phyloP scores from a whole-genome alignment of 1,140 invertebrate species.

The Heliconius hermathena region DNA sequence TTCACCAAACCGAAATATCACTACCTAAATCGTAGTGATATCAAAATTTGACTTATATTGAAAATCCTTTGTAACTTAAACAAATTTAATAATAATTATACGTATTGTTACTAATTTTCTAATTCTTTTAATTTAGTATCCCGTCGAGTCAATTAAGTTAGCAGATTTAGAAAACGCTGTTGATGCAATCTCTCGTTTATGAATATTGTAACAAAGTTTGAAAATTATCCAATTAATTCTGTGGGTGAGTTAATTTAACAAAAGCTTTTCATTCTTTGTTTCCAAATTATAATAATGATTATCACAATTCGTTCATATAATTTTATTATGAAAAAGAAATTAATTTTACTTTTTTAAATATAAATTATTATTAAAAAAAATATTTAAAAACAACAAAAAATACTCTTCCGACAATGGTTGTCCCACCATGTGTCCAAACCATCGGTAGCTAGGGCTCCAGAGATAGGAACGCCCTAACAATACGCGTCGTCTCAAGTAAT shows the following conservation, averaged over 20 bases:
- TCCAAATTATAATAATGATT: conserved; percentile 31
- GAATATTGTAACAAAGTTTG: conserved; percentile 35
- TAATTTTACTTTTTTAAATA: too few species aligned
- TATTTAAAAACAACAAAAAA: too few species aligned
- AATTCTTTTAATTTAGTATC: conserved; percentile 34
- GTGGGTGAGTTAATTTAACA: conserved; percentile 39
- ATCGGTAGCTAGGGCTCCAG: too few species aligned
- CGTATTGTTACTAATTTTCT: conserved; percentile 35
- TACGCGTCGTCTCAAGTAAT: too few species aligned
- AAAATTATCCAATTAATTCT: conserved; percentile 45
- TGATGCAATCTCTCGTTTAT: conserved; percentile 38
- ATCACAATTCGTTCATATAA: background rate
- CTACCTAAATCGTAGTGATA: background rate
- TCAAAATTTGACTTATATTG: background rate
- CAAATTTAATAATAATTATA: conserved; percentile 24
- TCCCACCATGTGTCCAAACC: too few species aligned
- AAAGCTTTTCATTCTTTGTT: conserved; percentile 34
- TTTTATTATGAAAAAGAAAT: too few species aligned
- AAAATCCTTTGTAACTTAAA: background rate
- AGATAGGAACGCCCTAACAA: too few species aligned
- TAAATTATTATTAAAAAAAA: too few species aligned
- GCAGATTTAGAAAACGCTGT: conserved; percentile 34
- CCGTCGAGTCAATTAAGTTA: conserved; percentile 36
- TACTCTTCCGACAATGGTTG: too few species aligned
- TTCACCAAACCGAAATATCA: background rate